These are phyloP conservation scores for Coracias cyanogaster DNA, from an alignment of 2,797 vertebrate genomes.

Conservation along the genomic window DNA sequence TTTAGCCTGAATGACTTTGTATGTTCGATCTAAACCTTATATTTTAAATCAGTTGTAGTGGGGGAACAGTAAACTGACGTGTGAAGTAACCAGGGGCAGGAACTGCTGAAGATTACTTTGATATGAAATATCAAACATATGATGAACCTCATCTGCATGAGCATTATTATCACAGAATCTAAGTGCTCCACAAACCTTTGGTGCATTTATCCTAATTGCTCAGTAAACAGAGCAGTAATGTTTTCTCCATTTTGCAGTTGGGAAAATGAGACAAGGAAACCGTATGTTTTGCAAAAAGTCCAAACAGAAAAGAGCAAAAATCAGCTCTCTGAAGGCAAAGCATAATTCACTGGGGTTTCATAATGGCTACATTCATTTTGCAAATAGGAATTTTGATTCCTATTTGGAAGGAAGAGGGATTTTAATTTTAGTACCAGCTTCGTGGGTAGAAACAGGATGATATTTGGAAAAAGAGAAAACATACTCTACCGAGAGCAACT, in stretches of 20 bases:
- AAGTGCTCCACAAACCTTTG: slow-evolving; percentile 5
- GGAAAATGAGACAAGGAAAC: background rate
- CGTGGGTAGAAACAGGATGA: background rate
- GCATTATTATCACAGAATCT: background rate
- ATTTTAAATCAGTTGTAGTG: background rate
- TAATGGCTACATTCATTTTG: background rate
- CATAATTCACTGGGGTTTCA: background rate
- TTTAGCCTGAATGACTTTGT: background rate
- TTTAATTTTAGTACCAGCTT: background rate
- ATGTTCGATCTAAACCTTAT: background rate
- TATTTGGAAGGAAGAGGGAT: background rate
- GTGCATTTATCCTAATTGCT: background rate
- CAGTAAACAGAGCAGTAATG: background rate
- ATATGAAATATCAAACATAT: background rate
- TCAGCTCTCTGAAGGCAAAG: background rate
- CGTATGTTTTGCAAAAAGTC: background rate
- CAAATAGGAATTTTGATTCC: background rate
- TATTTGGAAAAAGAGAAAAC: background rate
- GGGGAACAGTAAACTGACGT: background rate
- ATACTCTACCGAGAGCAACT: background rate
- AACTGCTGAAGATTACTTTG: background rate
- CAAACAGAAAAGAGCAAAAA: background rate
- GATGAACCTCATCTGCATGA: background rate
- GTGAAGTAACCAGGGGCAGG: background rate
- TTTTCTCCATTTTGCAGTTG: background rate